A percentile compares a stretch with the other conserved stretches of the same genome.
These are phyloP conservation scores for Drosophila prostipennis DNA, from an alignment of 2,888 invertebrate genomes.

Conservation along the genomic window DNA sequence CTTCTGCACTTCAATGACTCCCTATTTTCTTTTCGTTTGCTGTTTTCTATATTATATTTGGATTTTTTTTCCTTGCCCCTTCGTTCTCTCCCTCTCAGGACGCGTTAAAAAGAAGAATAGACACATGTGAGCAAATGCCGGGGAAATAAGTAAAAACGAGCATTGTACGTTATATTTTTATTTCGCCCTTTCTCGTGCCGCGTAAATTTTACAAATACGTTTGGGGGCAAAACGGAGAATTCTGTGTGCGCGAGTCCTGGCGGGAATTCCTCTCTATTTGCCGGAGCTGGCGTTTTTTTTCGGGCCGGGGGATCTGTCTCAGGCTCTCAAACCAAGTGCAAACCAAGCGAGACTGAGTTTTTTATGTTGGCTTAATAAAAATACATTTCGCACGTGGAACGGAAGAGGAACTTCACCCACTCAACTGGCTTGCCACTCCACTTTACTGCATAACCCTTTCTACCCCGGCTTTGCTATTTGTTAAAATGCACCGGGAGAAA, in stretches of 20 bases:
- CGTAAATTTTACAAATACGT: conserved; percentile 74
- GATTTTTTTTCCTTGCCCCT: conserved; percentile 11
- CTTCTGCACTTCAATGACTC: conserved; percentile 32
- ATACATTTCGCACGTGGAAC: conserved; percentile 74
- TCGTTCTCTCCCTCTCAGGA: conserved; percentile 20
- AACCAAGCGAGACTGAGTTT: conserved; percentile 31
- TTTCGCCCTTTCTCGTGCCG: conserved; percentile 20
- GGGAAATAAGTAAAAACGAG: conserved; percentile 46
- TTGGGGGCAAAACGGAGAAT: conserved; percentile 38
- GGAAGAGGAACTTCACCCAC: conserved; percentile 32
- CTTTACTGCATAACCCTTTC: conserved; percentile 43
- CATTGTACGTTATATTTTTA: conserved; percentile 51
- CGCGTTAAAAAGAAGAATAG: conserved; percentile 53
- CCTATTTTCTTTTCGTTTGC: conserved; percentile 22
- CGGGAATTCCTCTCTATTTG: conserved; percentile 47
- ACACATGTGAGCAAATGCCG: conserved; percentile 56
- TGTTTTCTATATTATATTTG: conserved; percentile 20
- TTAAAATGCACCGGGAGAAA: conserved; percentile 8
- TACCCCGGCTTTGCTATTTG: conserved; percentile 22
- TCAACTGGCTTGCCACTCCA: conserved; percentile 36
- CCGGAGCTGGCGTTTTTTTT: conserved; percentile 27
- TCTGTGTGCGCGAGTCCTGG: conserved; percentile 20
- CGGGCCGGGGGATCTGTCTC: conserved; percentile 45
- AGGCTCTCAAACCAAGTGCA: conserved; percentile 23
- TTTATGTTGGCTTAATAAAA: conserved; percentile 72